Conservation (phyloP, 2,797 vertebrate species). For the Sebastes alutus region DNA sequence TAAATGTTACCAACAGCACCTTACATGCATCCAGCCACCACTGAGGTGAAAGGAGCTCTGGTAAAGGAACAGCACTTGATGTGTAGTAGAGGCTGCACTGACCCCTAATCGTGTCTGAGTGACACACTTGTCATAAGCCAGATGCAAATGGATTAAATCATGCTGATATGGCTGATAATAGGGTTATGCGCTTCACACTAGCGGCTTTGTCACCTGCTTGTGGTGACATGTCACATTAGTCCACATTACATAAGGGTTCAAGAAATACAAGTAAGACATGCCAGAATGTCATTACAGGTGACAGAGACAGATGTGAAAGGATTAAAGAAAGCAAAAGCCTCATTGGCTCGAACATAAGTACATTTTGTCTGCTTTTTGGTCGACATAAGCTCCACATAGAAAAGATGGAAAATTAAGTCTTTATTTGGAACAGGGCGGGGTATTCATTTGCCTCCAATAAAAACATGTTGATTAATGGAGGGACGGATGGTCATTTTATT, state of each 20-base stretch:
- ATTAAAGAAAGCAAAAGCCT: background rate
- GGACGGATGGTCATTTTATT: background rate
- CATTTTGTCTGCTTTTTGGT: background rate
- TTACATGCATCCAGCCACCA: background rate
- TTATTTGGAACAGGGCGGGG: background rate
- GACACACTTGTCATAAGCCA: background rate
- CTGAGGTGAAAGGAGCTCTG: background rate
- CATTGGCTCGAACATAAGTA: background rate
- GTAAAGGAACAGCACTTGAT: background rate
- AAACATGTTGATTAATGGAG: background rate
- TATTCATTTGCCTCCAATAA: background rate
- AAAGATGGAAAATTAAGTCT: background rate
- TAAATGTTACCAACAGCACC: background rate
- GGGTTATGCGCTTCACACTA: background rate
- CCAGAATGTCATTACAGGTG: background rate
- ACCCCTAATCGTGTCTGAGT: background rate
- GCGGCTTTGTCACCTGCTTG: background rate
- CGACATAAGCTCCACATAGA: background rate
- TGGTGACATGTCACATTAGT: slow-evolving; percentile 18
- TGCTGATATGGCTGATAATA: slow-evolving; percentile 25
- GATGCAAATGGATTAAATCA: slow-evolving; percentile 24
- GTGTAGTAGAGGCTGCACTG: background rate
- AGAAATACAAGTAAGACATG: background rate
- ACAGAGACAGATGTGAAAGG: background rate
- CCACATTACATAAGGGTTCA: background rate